Conservation (phyloP, 2,888 invertebrate species). For the Amphipoea oculea region DNA sequence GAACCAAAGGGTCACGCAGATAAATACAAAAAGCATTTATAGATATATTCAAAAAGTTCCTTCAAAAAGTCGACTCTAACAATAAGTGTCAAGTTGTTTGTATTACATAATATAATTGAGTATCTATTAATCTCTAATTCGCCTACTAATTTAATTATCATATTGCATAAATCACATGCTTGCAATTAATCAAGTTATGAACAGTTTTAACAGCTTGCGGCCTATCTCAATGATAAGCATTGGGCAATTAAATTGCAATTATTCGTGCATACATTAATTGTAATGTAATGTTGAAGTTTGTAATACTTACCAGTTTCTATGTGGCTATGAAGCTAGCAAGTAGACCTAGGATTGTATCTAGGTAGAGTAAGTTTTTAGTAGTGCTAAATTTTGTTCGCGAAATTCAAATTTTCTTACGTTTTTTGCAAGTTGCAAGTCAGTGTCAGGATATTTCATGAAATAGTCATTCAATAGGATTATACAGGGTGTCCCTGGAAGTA, state of each 20-base stretch:
- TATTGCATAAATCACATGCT: constrained; percentile 30
- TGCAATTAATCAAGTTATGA: constrained; percentile 44
- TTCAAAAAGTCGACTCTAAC: neutral
- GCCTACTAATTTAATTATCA: constrained; percentile 26
- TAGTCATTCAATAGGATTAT: too few relatives aligned
- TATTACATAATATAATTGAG: neutral
- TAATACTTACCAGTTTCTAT: constrained; percentile 9
- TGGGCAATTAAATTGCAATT: constrained; percentile 40
- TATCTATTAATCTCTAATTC: constrained; percentile 16
- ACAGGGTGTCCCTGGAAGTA: too few relatives aligned
- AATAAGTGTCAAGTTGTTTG: neutral
- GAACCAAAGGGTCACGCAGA: neutral
- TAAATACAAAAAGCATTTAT: neutral
- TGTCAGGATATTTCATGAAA: too few relatives aligned
- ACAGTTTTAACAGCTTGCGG: constrained; percentile 22
- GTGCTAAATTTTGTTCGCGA: neutral
- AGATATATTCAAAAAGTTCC: neutral
- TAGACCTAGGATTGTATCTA: neutral
- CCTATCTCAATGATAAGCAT: constrained; percentile 29
- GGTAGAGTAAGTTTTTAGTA: neutral
- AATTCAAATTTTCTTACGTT: neutral
- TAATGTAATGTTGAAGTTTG: constrained; percentile 6
- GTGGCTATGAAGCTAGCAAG: neutral
- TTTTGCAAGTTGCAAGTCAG: too few relatives aligned
- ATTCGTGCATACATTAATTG: constrained; percentile 36